Conservation (phyloP, 1,140 invertebrate species). For the Carposina sasakii region DNA sequence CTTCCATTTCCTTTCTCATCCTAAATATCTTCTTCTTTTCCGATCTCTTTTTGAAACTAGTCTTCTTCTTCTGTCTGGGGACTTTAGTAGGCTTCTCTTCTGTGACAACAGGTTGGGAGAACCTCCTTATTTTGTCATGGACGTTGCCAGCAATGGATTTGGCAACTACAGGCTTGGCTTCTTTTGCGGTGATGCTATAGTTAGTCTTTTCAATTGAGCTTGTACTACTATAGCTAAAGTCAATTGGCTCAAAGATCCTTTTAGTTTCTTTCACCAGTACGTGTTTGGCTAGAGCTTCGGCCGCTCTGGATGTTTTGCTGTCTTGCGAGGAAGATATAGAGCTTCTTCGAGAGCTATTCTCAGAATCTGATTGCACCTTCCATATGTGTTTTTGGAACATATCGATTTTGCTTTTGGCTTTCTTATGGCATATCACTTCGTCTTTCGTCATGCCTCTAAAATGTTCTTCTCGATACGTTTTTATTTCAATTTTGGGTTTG, state of each 20-base stretch:
- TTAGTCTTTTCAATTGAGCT: conserved; percentile 30
- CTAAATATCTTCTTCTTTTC: conserved; percentile 46
- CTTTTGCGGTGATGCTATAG: conserved; percentile 21
- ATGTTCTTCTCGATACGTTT: conserved; percentile 58
- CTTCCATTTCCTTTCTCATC: conserved; percentile 61
- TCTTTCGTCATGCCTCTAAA: conserved; percentile 40
- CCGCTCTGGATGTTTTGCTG: conserved; percentile 23
- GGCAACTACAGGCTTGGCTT: conserved; percentile 30
- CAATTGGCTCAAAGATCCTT: conserved; percentile 39
- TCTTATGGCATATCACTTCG: conserved; percentile 51
- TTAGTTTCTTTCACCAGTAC: conserved; percentile 39
- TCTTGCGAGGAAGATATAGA: conserved; percentile 46
- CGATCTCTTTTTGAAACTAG: conserved; percentile 42
- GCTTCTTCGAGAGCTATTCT: conserved; percentile 39
- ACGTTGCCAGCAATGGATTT: conserved; percentile 52
- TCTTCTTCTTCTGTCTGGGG: conserved; percentile 40
- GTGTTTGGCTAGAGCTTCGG: conserved; percentile 18
- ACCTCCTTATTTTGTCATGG: conserved; percentile 64
- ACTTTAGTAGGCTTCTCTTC: conserved; percentile 32
- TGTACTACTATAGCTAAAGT: conserved; percentile 25
- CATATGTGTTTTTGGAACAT: conserved; percentile 67
- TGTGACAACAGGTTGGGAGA: conserved; percentile 41
- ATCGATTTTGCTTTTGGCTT: conserved; percentile 66
- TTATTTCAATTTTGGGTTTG: conserved; percentile 64
- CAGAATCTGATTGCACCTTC: conserved; percentile 48